Evolutionary conservation across 2,113 vertebrate species (phyloP).

Genomic region (Zeus faber): DNA sequence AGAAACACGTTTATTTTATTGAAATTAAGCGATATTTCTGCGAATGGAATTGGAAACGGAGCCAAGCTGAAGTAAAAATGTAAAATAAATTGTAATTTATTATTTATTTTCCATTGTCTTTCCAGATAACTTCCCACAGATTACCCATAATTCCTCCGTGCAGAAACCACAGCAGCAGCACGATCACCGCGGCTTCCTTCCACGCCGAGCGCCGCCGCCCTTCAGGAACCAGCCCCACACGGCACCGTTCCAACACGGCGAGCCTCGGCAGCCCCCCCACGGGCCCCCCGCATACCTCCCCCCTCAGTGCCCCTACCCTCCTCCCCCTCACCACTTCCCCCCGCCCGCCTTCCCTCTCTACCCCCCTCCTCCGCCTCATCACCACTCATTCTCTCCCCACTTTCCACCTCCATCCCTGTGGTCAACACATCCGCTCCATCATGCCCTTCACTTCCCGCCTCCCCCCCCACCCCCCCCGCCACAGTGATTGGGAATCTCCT

Average conservation of each 20-base stretch:
- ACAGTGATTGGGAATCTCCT: neutral
- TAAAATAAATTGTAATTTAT: no score
- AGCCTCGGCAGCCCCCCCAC: neutral
- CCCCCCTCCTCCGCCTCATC: slow-evolving; percentile 1
- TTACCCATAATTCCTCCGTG: neutral
- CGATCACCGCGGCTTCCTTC: neutral
- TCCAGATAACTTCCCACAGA: no score
- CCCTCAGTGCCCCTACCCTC: neutral
- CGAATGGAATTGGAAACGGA: no score
- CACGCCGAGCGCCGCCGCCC: neutral
- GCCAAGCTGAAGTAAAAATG: no score
- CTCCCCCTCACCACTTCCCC: neutral
- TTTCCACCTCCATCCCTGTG: neutral
- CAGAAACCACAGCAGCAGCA: neutral
- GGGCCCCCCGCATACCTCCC: neutral
- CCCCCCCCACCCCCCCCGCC: neutral
- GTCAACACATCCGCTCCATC: no score
- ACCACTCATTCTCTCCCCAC: neutral
- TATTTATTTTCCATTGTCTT: no score
- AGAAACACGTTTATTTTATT: no score
- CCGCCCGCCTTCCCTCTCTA: neutral
- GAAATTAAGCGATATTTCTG: no score
- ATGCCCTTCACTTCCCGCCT: neutral
- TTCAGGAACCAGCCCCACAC: neutral
- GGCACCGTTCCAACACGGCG: neutral